Conservation (phyloP, 1,140 invertebrate genomes). For the Plutomurus gul region DNA sequence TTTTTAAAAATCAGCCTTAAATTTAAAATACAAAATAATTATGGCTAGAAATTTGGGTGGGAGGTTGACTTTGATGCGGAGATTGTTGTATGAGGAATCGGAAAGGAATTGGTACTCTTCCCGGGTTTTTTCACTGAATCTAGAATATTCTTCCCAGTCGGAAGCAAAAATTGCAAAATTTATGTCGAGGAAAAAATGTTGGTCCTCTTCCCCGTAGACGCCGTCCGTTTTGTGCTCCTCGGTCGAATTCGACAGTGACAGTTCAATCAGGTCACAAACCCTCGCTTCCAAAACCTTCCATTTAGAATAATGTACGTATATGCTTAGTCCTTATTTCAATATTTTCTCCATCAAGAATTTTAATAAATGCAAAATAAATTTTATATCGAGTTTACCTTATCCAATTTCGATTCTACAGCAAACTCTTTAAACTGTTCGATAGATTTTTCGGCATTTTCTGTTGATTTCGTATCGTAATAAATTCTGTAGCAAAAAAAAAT, state of each 20-base stretch:
- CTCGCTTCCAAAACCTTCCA: constrained; percentile 59
- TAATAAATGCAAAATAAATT: background rate
- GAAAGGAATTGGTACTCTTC: constrained; percentile 65
- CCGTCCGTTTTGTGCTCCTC: constrained; percentile 66
- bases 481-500: constrained; percentile 52
- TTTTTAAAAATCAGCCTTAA: constrained; percentile 31
- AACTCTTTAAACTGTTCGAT: constrained; percentile 55
- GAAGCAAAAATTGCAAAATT: constrained; percentile 65
- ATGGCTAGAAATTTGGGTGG: background rate
- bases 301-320: too few species aligned
- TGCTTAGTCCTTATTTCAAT: too few species aligned
- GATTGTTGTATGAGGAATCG: constrained; percentile 62
- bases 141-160: constrained; percentile 60
- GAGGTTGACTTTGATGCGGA: constrained; percentile 64
- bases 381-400: constrained; percentile 46
- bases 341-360: constrained; percentile 58
- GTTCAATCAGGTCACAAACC: constrained; percentile 62
- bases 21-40: background rate
- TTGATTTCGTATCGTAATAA: constrained; percentile 54
- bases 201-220: constrained; percentile 64
- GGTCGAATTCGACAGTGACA: constrained; percentile 64
- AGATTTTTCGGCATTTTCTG: constrained; percentile 56
- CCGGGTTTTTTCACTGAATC: constrained; percentile 62
- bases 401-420: constrained; percentile 52
- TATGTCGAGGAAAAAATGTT: constrained; percentile 67